Conservation (phyloP, 2,797 vertebrate genomes). For the Taenioides sp. region DNA sequence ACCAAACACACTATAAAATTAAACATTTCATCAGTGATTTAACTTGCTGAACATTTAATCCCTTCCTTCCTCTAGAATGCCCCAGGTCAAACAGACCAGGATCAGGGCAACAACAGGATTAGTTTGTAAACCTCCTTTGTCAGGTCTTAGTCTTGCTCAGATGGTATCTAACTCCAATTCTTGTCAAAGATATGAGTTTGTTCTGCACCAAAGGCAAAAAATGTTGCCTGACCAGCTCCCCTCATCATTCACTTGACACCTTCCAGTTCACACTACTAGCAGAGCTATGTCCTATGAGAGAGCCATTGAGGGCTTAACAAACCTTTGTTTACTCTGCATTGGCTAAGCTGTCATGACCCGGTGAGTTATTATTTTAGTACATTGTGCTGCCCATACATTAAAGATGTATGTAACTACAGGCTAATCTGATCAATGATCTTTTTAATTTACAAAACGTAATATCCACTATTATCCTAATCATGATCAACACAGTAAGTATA, state of each 20-base stretch:
- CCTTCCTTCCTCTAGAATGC: neutral
- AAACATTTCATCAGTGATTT: neutral
- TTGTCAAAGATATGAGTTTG: slow-evolving; percentile 21
- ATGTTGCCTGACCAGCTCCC: slow-evolving; percentile 20
- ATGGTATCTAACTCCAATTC: neutral
- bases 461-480: too few species aligned
- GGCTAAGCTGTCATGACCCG: neutral
- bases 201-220: slow-evolving; percentile 7
- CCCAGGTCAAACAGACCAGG: neutral
- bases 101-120: neutral
- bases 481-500: too few species aligned
- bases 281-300: neutral
- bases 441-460: neutral
- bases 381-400: slow-evolving; percentile 2
- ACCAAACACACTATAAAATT: neutral
- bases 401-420: neutral
- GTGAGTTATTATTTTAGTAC: neutral
- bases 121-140: slow-evolving; percentile 19
- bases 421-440: neutral
- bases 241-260: neutral
- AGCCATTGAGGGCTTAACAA: slow-evolving; percentile 7
- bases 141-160: neutral
- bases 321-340: slow-evolving; percentile 15
- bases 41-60: neutral
- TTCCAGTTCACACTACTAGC: neutral